Conservation (phyloP, 2,113 vertebrate species). For the Taxidea taxus region DNA sequence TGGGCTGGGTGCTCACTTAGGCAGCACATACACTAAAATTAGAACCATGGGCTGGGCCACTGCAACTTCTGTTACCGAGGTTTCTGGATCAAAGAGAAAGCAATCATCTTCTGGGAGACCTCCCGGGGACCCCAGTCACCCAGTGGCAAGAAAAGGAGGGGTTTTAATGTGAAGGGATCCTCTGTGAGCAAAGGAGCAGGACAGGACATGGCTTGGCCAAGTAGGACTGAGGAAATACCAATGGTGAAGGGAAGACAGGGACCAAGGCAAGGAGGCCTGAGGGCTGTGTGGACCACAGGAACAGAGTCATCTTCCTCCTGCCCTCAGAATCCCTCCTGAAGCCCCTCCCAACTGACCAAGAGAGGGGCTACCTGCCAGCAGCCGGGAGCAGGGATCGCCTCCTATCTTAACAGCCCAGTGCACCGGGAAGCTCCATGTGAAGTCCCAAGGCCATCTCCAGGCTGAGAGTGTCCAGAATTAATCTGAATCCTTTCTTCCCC, state of each 20-base stretch:
- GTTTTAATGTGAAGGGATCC: not conserved
- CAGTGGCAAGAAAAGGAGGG: not conserved
- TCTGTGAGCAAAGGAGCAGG: not conserved
- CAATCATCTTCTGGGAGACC: not conserved
- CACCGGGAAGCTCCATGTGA: not conserved
- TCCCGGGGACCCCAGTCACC: not conserved
- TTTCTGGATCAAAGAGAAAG: slow-evolving; percentile 1
- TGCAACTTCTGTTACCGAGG: not conserved
- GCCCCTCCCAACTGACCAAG: not conserved
- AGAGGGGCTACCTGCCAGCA: not conserved
- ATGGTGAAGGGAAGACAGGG: not conserved
- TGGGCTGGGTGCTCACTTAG: not conserved
- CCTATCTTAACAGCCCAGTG: not conserved
- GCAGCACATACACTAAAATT: not conserved
- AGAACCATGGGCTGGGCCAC: not conserved
- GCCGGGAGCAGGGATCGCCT: fast-evolving
- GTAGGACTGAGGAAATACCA: not conserved
- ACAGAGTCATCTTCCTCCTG: not conserved
- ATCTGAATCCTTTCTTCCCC: not conserved
- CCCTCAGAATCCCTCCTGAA: not conserved
- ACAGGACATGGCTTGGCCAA: not conserved
- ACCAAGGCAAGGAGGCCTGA: not conserved
- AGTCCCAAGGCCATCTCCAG: not conserved
- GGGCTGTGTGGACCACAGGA: not conserved
- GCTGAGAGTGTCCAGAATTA: not conserved